Conservation (phyloP, 2,113 vertebrate genomes). For the Dicentrarchus labrax region DNA sequence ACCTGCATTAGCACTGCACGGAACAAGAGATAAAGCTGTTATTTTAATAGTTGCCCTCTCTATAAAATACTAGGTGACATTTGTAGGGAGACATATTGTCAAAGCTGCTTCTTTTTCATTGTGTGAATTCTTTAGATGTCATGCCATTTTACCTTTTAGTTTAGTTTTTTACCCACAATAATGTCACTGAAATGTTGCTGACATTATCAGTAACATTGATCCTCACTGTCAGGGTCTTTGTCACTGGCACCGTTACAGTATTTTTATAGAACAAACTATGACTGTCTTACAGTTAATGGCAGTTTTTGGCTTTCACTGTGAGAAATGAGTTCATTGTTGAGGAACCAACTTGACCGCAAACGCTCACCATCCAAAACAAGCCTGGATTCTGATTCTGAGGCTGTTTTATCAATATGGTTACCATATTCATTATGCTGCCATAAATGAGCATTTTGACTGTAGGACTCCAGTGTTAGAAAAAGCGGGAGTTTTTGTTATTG, state of each 20-base stretch:
- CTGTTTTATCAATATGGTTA: neutral
- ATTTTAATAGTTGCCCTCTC: neutral
- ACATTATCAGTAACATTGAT: neutral
- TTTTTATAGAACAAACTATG: neutral
- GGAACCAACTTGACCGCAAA: neutral
- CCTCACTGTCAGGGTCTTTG: neutral
- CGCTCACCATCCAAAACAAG: neutral
- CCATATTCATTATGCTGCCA: neutral
- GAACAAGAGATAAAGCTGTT: too few species aligned
- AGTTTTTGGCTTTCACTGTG: neutral
- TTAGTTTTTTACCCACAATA: neutral
- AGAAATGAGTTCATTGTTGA: neutral
- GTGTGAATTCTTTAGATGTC: neutral
- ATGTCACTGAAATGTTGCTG: slow-evolving; percentile 4
- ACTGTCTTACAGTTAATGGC: too few species aligned
- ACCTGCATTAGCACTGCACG: neutral
- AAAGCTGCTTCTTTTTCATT: neutral
- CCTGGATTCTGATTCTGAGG: neutral
- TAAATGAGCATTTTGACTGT: neutral
- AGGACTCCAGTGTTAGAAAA: neutral
- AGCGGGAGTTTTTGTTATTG: neutral
- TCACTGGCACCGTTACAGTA: neutral
- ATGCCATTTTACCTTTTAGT: neutral
- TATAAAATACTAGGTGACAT: neutral
- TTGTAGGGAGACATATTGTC: neutral